Evolutionary conservation across 2,797 vertebrate genomes (phyloP).

Genomic region (Cygnus olor): DNA sequence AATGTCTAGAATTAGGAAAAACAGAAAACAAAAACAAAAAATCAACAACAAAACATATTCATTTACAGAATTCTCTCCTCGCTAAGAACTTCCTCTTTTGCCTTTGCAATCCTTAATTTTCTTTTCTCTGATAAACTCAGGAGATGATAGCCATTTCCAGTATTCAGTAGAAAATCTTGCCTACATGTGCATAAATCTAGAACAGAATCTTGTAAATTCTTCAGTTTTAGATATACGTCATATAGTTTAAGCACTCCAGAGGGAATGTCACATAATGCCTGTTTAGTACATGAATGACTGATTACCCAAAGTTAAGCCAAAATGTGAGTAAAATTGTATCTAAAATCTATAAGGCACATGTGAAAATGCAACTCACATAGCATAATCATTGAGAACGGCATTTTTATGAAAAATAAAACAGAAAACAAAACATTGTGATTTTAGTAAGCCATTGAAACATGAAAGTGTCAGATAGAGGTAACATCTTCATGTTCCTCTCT

Average conservation of each 20-base stretch:
- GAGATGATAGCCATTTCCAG: neutral
- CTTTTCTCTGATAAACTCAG: neutral
- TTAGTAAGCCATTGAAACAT: neutral
- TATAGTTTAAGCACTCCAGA: neutral
- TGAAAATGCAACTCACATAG: neutral
- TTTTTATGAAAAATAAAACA: neutral
- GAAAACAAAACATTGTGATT: neutral
- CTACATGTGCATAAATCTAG: neutral
- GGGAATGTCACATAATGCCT: neutral
- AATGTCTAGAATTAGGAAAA: neutral
- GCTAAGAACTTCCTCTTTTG: neutral
- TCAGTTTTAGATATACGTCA: neutral
- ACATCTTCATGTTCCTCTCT: neutral
- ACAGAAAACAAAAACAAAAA: too few species aligned
- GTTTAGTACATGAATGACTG: neutral
- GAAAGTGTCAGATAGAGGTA: neutral
- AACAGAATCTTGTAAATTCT: neutral
- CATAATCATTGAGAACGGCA: neutral
- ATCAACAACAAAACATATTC: neutral
- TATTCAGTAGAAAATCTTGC: neutral
- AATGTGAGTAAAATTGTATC: neutral
- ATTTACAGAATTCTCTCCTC: neutral
- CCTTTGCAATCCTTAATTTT: neutral
- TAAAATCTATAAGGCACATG: neutral
- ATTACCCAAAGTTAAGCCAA: neutral